Evolutionary conservation across 2,888 invertebrate genomes (phyloP).

Genomic region (Trichacis sp.): DNA sequence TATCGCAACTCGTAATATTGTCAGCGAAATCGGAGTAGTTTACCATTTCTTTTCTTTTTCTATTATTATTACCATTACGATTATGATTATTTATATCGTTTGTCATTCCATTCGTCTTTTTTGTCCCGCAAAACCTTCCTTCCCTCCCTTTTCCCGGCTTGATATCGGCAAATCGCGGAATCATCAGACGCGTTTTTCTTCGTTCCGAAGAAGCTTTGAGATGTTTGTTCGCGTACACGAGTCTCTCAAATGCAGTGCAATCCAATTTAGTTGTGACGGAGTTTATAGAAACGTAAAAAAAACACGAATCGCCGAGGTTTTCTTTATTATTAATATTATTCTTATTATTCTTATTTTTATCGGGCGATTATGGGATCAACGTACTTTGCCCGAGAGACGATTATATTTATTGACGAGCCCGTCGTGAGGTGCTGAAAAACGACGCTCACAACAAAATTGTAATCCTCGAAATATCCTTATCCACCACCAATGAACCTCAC

Average conservation of each 20-base stretch:
- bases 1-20: conserved; percentile 3
- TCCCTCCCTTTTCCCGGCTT: not conserved
- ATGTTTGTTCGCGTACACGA: not conserved
- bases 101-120: not conserved
- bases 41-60: not conserved
- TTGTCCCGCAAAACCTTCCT: not conserved
- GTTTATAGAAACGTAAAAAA: no score
- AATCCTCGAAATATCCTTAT: no score
- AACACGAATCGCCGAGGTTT: no score
- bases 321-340: no score
- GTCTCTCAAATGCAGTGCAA: conserved; percentile 39
- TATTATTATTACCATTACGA: conserved; percentile 2
- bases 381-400: not conserved
- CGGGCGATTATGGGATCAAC: no score
- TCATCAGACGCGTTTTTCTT: no score
- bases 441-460: conserved; percentile 2
- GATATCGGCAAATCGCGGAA: no score
- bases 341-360: no score
- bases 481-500: no score
- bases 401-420: not conserved
- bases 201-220: no score
- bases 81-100: conserved; percentile 12
- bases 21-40: conserved; percentile 9
- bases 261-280: conserved; percentile 9
- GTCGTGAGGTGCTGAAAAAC: conserved; percentile 1